Evolutionary conservation across 1,140 invertebrate species (phyloP).

Genomic region (Psilanteris sp.): DNA sequence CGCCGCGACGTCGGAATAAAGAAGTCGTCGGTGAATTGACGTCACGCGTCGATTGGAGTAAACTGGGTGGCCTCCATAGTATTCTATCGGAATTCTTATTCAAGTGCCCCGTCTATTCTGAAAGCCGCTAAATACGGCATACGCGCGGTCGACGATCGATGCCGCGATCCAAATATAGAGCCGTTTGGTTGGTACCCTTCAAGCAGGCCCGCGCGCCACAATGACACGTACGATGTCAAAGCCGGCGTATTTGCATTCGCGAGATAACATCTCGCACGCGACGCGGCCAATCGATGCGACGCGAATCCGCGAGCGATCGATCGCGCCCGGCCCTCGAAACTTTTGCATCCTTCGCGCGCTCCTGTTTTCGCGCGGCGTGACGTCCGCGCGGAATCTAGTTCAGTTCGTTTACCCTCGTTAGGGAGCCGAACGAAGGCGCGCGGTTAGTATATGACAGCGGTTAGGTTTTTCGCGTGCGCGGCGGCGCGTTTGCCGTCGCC

Average conservation of each 20-base stretch:
- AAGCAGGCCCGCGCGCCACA: constrained; percentile 13
- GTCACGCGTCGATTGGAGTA: constrained; percentile 16
- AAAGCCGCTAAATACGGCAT: constrained; percentile 26
- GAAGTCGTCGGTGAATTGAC: constrained; percentile 4
- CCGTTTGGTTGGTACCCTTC: constrained; percentile 23
- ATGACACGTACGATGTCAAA: constrained; percentile 39
- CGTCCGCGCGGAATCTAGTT: too few species aligned
- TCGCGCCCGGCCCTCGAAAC: too few species aligned
- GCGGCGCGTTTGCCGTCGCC: too few species aligned
- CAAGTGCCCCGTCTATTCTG: constrained; percentile 22
- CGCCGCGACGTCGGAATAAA: neutral
- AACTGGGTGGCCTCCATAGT: constrained; percentile 39
- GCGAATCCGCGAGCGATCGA: constrained; percentile 13
- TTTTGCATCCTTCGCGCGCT: too few species aligned
- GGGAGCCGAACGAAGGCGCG: too few species aligned
- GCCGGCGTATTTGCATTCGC: constrained; percentile 24
- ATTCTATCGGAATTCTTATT: constrained; percentile 34
- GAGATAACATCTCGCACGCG: constrained; percentile 45
- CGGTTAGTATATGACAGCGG: too few species aligned
- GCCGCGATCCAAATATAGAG: constrained; percentile 40
- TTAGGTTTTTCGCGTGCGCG: too few species aligned
- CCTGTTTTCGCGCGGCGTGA: too few species aligned
- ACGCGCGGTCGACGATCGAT: constrained; percentile 30
- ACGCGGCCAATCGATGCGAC: constrained; percentile 1
- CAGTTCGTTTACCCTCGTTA: too few species aligned